Evolutionary conservation across 2,113 vertebrate genomes (phyloP).

Genomic region (Marcusenius ussheri): DNA sequence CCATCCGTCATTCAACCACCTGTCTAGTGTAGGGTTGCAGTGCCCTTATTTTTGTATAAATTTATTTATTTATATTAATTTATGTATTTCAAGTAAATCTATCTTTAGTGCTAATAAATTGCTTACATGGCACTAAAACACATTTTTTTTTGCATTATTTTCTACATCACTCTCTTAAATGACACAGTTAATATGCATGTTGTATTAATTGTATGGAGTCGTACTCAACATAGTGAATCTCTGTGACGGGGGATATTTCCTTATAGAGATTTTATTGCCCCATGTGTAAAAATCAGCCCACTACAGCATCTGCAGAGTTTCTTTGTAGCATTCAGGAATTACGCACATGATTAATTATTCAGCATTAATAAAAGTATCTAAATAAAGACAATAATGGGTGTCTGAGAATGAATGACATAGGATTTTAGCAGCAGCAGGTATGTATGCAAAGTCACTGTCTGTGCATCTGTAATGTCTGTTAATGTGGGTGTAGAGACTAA

Average conservation of each 20-base stretch:
- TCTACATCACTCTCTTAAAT: not conserved
- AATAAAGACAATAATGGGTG: not conserved
- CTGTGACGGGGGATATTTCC: not conserved
- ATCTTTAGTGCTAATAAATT: not conserved
- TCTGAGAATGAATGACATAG: not conserved
- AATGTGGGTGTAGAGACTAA: not conserved
- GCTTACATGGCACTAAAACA: not conserved
- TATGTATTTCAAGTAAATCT: not conserved
- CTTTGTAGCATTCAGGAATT: not conserved
- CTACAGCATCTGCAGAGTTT: not conserved
- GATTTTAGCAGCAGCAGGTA: not conserved
- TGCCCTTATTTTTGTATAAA: not conserved
- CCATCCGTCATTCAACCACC: not conserved
- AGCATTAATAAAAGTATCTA: not conserved
- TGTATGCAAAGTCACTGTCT: not conserved
- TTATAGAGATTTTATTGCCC: not conserved
- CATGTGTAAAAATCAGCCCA: not conserved
- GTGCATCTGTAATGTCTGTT: not conserved
- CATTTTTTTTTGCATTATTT: not conserved
- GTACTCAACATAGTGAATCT: not conserved
- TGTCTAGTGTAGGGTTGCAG: not conserved
- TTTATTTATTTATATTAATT: not conserved
- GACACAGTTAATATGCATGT: not conserved
- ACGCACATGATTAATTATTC: not conserved
- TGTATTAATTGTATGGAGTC: not conserved